phyloP scores from a whole-genome alignment of 2,888 invertebrate genomes.

The Athalia rosae region DNA sequence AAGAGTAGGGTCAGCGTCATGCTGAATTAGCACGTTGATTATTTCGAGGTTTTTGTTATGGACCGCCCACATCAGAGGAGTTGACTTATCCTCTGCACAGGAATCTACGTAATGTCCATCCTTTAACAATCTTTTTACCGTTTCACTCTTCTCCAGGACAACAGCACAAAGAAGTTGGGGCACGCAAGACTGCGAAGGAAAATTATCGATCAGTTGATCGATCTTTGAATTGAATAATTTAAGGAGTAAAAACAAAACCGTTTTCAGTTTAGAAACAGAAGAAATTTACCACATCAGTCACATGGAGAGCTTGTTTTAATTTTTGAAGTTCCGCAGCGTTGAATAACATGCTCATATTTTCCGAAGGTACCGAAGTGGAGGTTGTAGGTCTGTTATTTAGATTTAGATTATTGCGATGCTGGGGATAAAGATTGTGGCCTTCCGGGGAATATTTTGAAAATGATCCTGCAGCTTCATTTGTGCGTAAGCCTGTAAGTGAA shows the following conservation, averaged over 20 bases:
- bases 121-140: slow-evolving; percentile 64
- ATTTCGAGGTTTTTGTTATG: slow-evolving; percentile 69
- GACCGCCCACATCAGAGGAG: slow-evolving; percentile 72
- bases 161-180: slow-evolving; percentile 66
- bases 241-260: no score
- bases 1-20: slow-evolving; percentile 69
- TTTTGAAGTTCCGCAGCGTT: slow-evolving; percentile 63
- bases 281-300: slow-evolving; percentile 66
- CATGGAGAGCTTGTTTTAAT: slow-evolving; percentile 63
- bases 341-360: slow-evolving; percentile 59
- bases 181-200: slow-evolving; percentile 47
- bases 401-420: not conserved
- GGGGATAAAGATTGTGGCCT: not conserved
- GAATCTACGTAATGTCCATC: slow-evolving; percentile 62
- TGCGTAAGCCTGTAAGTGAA: no score
- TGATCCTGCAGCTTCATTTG: no score
- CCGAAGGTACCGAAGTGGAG: not conserved
- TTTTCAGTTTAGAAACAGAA: no score
- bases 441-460: not conserved
- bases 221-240: no score
- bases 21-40: slow-evolving; percentile 66
- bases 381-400: not conserved
- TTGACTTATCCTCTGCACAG: slow-evolving; percentile 62
- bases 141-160: slow-evolving; percentile 67
- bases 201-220: no score